Evolutionary conservation across 1,140 invertebrate species (phyloP).

Genomic region (Apis cerana): DNA sequence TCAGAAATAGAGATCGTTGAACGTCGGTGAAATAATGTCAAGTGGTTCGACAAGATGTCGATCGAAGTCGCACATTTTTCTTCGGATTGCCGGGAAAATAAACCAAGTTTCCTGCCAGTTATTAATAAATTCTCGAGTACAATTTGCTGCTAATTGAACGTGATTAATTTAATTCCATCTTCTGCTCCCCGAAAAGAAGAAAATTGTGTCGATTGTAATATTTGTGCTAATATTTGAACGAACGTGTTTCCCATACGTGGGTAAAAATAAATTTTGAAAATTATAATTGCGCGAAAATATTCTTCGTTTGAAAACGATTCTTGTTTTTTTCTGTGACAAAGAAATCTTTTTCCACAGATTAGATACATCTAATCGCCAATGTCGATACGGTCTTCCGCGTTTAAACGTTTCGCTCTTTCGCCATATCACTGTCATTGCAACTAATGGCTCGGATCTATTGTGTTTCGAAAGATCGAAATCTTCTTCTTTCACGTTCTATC

Average conservation of each 20-base stretch:
- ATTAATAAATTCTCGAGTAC: conserved; percentile 13
- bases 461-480: conserved; percentile 32
- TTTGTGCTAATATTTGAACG: too few species aligned
- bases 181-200: neutral
- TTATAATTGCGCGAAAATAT: too few species aligned
- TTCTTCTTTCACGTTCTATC: conserved; percentile 5
- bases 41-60: conserved; percentile 57
- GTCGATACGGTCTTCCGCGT: conserved; percentile 30
- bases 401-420: conserved; percentile 40
- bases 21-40: conserved; percentile 60
- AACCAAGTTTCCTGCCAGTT: neutral
- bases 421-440: conserved; percentile 33
- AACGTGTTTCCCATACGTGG: too few species aligned
- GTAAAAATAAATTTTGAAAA: too few species aligned
- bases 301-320: neutral
- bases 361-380: conserved; percentile 59
- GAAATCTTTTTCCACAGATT: neutral
- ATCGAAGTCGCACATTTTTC: conserved; percentile 43
- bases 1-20: conserved; percentile 27
- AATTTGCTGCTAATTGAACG: neutral
- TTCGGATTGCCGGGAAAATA: conserved; percentile 10
- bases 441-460: conserved; percentile 45
- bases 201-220: neutral
- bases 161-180: neutral
- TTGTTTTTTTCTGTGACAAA: neutral